These are phyloP conservation scores for Coenobita brevimanus DNA, from an alignment of 1,140 invertebrate species.

Conservation along the genomic window DNA sequence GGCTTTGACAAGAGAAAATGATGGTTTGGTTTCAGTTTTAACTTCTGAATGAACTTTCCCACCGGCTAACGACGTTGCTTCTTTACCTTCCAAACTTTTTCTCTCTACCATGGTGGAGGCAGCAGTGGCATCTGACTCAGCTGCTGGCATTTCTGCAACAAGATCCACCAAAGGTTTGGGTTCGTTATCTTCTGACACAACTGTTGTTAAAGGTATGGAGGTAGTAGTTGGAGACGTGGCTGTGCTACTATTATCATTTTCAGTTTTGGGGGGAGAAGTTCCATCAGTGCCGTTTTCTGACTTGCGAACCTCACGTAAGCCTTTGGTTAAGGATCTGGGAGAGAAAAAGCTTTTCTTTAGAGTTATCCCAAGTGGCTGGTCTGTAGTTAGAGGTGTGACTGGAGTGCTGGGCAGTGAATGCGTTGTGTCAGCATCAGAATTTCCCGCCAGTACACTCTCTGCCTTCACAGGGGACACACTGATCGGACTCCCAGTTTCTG, in stretches of 20 bases:
- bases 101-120: neutral
- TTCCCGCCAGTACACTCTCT: constrained; percentile 6
- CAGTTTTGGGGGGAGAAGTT: constrained; percentile 9
- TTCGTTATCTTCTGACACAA: neutral
- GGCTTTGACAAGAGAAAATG: constrained; percentile 22
- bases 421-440: constrained; percentile 11
- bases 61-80: neutral
- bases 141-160: neutral
- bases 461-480: constrained; percentile 19
- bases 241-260: neutral
- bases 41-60: neutral
- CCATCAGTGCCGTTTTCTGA: constrained; percentile 56
- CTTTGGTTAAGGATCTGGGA: constrained; percentile 55
- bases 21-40: constrained; percentile 7
- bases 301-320: constrained; percentile 65
- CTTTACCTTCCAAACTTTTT: neutral
- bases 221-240: constrained; percentile 1
- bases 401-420: constrained; percentile 25
- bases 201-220: neutral
- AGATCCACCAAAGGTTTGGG: too few relatives aligned
- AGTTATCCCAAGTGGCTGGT: constrained; percentile 4
- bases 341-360: constrained; percentile 40
- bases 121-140: neutral
- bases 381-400: constrained; percentile 14
- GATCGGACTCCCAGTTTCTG: constrained; percentile 13